Conservation (phyloP, 2,888 invertebrate genomes). For the Drosophila birchii region DNA sequence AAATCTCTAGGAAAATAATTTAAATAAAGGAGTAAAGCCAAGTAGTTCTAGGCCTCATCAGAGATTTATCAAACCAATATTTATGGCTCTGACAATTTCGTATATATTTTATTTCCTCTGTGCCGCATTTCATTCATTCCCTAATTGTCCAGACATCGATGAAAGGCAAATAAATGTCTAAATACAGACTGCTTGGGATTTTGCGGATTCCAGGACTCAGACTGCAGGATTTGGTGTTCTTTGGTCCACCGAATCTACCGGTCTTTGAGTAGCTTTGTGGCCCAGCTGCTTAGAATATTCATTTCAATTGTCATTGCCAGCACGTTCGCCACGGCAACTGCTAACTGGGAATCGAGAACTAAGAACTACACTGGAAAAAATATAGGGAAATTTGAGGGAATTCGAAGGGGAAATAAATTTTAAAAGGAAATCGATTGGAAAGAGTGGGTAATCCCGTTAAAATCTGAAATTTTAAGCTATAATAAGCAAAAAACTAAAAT, state of each 20-base stretch:
- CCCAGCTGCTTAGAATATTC: slow-evolving; percentile 46
- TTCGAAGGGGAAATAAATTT: background rate
- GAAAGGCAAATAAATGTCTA: slow-evolving; percentile 13
- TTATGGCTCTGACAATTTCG: slow-evolving; percentile 3
- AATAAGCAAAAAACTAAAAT: no score
- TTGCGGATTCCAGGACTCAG: background rate
- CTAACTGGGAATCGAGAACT: slow-evolving; percentile 15
- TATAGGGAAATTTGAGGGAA: background rate
- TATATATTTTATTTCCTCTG: background rate
- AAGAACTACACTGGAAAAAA: slow-evolving; percentile 3
- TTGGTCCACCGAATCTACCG: slow-evolving; percentile 7
- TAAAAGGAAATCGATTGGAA: background rate
- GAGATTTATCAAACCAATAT: slow-evolving; percentile 17
- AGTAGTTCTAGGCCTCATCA: background rate
- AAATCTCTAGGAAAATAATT: background rate
- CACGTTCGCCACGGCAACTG: slow-evolving; percentile 50
- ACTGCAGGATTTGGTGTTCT: background rate
- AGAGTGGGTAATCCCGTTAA: no score
- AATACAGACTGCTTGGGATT: background rate
- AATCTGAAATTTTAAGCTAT: no score
- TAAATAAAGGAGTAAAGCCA: background rate
- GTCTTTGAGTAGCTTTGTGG: slow-evolving; percentile 25
- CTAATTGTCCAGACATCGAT: slow-evolving; percentile 32
- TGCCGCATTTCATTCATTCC: slow-evolving; percentile 4
- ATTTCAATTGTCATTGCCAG: slow-evolving; percentile 51